Base-by-base conservation (phyloP, 1,140 invertebrate species). In the Ceratosolen fusciceps region DNA sequence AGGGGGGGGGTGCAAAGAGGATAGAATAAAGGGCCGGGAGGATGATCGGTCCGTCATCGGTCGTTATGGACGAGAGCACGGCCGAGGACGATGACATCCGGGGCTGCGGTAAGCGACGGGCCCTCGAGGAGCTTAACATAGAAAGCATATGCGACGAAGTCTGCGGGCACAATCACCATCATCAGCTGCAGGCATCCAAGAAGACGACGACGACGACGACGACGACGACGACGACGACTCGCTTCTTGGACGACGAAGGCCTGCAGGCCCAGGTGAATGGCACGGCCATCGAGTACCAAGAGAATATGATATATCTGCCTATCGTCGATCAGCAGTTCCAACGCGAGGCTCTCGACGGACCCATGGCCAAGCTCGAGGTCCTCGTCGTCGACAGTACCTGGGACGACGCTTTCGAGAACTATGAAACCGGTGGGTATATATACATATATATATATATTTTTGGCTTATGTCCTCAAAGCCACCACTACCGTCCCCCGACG, bases 31-130 rank as follows among this genome's bases (percentile, higher is more conserved):
- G 12, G 39, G 19, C 10, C 9, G 0, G 1, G 16, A 68, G 26
- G 54, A 90, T 90, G 90, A 90, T 90, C 26, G 90, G 90, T 8
- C 89, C 87, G 5, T 88, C 90, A 0, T 88, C 89, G 16, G 82
- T 81, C 0, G n/a, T n/a, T n/a, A n/a, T 82, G 0, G 75, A 80
- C 24, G 83, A 86, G 26, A 80, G 81, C 54, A 31, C 83, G 4
- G 82, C 81, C 3, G 83, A 79, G 0, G 78, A 82, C 12, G n/a
- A 79, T 56, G 43, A 76, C 56, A 2, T 47, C 16, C 14, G 73
- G 56, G 4, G 2, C 10, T 34, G 7, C 10, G 76, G 65, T 0
- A 87, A 89, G 70, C 83, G 89, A 43, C 86, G 86, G 39, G 62
- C 85, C 5, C 88, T 90, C 65, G 88, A 90, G 0, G 88, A 90